Conservation (phyloP, 2,113 vertebrate species). For the Mugil cephalus region DNA sequence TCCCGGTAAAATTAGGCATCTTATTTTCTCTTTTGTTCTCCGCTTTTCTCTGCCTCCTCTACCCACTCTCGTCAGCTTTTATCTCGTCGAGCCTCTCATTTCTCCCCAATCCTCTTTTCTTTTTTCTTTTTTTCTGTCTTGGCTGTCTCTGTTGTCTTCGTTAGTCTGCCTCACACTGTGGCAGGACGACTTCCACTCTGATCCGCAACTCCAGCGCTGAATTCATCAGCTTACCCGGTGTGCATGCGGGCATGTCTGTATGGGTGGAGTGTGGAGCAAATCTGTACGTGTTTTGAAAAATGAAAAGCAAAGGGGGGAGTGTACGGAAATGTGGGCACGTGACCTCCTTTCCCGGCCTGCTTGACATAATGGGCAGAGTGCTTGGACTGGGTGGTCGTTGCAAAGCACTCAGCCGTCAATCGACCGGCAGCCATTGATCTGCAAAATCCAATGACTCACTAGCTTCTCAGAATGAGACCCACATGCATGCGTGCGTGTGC, state of each 20-base stretch:
- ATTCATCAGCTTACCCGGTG: slow-evolving; percentile 60
- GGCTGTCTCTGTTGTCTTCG: slow-evolving; percentile 64
- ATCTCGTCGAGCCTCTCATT: slow-evolving; percentile 55
- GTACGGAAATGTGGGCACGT: slow-evolving; percentile 49
- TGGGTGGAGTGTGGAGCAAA: slow-evolving; percentile 21
- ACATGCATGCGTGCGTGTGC: slow-evolving; percentile 56
- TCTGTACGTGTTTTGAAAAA: slow-evolving; percentile 38
- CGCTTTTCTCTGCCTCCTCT: slow-evolving; percentile 51
- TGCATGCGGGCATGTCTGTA: slow-evolving; percentile 11
- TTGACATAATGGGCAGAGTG: slow-evolving; percentile 54
- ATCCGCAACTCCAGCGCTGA: slow-evolving; percentile 63
- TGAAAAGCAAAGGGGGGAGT: slow-evolving; percentile 23
- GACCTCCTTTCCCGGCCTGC: slow-evolving; percentile 69
- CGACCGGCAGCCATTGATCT: slow-evolving; percentile 75
- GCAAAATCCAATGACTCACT: slow-evolving; percentile 73
- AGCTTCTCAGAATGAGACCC: slow-evolving; percentile 65
- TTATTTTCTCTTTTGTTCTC: slow-evolving; percentile 60
- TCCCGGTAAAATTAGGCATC: slow-evolving; percentile 82
- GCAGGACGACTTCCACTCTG: slow-evolving; percentile 56
- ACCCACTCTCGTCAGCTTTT: slow-evolving; percentile 53
- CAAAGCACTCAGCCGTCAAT: slow-evolving; percentile 78
- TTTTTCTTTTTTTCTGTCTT: slow-evolving; percentile 30
- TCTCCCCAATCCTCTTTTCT: slow-evolving; percentile 69
- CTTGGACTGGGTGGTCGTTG: slow-evolving; percentile 67
- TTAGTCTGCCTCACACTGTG: slow-evolving; percentile 58